Conservation (phyloP, 2,797 vertebrate species). For the Valencia hispanica region DNA sequence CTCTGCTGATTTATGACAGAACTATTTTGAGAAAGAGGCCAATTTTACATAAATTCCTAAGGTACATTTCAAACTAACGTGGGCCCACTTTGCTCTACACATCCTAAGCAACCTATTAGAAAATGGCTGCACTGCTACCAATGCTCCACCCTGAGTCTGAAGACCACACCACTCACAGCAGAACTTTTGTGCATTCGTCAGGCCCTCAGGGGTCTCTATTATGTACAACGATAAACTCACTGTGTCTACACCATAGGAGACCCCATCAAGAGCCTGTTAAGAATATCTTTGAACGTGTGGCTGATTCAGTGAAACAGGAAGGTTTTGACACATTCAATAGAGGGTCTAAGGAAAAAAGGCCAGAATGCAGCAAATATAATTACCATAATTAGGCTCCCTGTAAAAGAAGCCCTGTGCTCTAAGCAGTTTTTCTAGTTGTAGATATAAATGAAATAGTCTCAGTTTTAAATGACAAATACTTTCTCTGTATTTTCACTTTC, state of each 20-base stretch:
- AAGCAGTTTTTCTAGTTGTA: not conserved
- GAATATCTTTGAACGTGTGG: not conserved
- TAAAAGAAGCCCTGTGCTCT: not conserved
- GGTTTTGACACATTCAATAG: too few relatives aligned
- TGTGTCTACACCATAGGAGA: not conserved
- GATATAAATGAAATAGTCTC: constrained; percentile 13
- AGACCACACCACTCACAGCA: not conserved
- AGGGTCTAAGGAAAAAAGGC: not conserved
- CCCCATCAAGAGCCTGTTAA: not conserved
- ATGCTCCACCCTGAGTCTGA: not conserved
- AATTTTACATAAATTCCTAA: too few relatives aligned
- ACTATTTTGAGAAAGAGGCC: too few relatives aligned
- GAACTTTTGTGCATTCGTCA: not conserved
- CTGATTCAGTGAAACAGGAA: too few relatives aligned
- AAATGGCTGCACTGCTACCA: not conserved
- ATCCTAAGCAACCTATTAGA: too few relatives aligned
- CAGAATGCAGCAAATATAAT: not conserved
- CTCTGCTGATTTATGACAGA: too few relatives aligned
- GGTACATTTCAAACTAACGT: too few relatives aligned
- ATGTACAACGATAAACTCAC: not conserved
- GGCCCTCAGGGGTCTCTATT: not conserved
- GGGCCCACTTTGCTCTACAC: too few relatives aligned
- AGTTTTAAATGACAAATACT: constrained; percentile 8
- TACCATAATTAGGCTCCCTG: not conserved
- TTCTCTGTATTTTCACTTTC: constrained; percentile 58